These are phyloP conservation scores for Elaphurus davidianus DNA, from an alignment of 2,113 vertebrate genomes.

Conservation along the genomic window DNA sequence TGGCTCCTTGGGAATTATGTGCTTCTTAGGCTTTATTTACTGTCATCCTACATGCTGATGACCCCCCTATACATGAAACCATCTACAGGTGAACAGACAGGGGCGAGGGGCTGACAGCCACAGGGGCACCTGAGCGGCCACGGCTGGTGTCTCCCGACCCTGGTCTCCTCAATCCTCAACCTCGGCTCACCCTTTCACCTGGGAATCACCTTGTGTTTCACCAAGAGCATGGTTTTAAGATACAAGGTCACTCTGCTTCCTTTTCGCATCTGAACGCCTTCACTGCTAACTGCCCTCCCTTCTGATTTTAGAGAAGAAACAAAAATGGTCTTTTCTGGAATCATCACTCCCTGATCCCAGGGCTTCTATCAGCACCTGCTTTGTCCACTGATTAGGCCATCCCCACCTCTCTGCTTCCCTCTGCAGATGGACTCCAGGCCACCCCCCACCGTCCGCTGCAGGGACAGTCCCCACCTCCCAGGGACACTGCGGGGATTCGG, in stretches of 20 bases:
- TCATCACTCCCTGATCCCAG: neutral
- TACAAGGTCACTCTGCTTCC: neutral
- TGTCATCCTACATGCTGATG: neutral
- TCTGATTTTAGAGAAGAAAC: neutral
- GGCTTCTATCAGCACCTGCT: neutral
- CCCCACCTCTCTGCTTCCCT: no score
- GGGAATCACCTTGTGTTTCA: neutral
- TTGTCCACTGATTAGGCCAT: neutral
- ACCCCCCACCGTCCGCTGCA: fast-evolving
- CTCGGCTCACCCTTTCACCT: neutral
- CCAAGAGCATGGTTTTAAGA: neutral
- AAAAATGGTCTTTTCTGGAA: neutral
- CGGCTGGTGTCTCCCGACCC: neutral
- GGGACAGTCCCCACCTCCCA: neutral
- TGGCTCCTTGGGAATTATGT: neutral
- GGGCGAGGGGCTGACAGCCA: neutral
- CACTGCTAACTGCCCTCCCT: neutral
- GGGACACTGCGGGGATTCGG: fast-evolving
- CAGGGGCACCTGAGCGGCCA: fast-evolving
- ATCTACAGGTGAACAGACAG: neutral
- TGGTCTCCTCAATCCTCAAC: neutral
- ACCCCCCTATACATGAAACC: neutral
- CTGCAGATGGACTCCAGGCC: neutral
- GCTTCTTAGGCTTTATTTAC: neutral
- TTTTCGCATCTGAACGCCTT: neutral